These are phyloP conservation scores for Mimachlamys varia DNA, from an alignment of 2,888 invertebrate genomes.

Conservation along the genomic window DNA sequence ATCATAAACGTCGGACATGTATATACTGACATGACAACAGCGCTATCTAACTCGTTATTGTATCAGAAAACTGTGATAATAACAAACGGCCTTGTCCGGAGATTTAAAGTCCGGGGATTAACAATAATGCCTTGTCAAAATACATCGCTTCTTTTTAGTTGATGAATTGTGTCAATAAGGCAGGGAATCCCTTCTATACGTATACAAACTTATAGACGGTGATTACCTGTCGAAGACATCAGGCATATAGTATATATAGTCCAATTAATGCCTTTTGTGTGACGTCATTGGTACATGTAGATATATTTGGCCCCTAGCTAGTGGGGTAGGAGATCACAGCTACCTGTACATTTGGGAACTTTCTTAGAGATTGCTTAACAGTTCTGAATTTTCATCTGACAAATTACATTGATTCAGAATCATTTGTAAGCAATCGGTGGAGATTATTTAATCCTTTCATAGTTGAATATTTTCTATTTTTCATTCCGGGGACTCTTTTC, in stretches of 20 bases:
- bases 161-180: background rate
- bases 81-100: too few species aligned
- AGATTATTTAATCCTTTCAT: too few species aligned
- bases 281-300: background rate
- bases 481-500: too few species aligned
- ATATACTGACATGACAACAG: too few species aligned
- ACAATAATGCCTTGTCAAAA: background rate
- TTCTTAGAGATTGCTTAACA: background rate
- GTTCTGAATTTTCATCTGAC: background rate
- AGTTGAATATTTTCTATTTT: too few species aligned
- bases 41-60: background rate
- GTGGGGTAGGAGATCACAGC: background rate
- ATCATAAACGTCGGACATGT: too few species aligned
- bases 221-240: background rate
- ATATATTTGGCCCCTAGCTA: background rate
- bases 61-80: background rate
- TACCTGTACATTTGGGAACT: background rate
- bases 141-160: background rate
- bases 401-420: background rate
- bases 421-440: background rate
- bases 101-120: too few species aligned
- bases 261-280: background rate
- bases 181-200: background rate
- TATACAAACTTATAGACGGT: background rate
- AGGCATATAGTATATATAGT: background rate